phyloP scores from a whole-genome alignment of 1,140 invertebrate species.

The Cyphomyrmex costatus region DNA sequence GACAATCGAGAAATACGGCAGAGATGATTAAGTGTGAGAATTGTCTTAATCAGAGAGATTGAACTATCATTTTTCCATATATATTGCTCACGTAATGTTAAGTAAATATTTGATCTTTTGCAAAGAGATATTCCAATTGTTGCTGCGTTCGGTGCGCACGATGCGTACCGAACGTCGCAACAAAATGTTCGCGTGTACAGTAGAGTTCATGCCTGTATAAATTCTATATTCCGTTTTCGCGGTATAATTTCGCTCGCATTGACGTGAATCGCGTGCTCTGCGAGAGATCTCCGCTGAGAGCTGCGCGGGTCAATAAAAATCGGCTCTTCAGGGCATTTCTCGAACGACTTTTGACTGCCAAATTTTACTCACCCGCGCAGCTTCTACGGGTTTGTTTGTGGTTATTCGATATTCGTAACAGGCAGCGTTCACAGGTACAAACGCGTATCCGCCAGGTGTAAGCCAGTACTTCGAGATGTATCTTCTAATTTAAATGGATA shows the following conservation, averaged over 20 bases:
- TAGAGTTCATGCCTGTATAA: conserved; percentile 30
- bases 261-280: neutral
- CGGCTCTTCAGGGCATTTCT: conserved; percentile 43
- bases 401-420: conserved; percentile 8
- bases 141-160: neutral
- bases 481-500: conserved; percentile 31
- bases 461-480: conserved; percentile 29
- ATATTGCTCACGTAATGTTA: conserved; percentile 56
- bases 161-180: neutral
- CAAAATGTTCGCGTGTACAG: neutral
- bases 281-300: neutral
- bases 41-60: conserved; percentile 31
- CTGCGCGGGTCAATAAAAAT: conserved; percentile 7
- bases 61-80: conserved; percentile 7
- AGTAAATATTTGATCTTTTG: conserved; percentile 50
- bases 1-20: neutral
- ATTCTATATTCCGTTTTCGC: conserved; percentile 42
- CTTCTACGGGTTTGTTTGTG: neutral
- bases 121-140: conserved; percentile 20
- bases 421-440: conserved; percentile 39
- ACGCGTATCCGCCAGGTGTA: conserved; percentile 17
- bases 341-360: conserved; percentile 28
- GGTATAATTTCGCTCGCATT: conserved; percentile 36
- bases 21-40: neutral
- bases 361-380: conserved; percentile 1